Conservation (phyloP, 2,113 vertebrate species). For the Uropsilus gracilis region DNA sequence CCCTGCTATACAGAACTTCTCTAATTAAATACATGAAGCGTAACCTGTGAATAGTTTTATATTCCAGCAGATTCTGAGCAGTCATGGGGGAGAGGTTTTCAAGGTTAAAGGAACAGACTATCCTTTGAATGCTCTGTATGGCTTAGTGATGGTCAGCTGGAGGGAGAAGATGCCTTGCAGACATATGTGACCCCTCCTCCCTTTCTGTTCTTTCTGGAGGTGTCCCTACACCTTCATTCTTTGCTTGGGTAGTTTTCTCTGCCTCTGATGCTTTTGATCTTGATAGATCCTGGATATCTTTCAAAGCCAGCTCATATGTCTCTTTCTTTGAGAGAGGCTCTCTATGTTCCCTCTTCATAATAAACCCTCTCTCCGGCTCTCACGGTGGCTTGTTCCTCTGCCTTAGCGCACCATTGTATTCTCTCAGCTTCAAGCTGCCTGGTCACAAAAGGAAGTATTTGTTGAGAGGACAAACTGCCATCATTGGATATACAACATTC, state of each 20-base stretch:
- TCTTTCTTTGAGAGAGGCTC: neutral
- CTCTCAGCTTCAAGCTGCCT: neutral
- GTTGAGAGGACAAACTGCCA: neutral
- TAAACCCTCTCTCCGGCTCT: neutral
- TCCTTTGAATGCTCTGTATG: neutral
- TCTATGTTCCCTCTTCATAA: neutral
- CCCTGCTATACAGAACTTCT: neutral
- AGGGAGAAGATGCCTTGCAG: neutral
- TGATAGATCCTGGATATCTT: neutral
- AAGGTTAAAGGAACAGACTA: neutral
- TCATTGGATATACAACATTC: neutral
- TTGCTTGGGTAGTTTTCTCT: neutral
- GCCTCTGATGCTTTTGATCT: neutral
- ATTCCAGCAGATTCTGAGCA: neutral
- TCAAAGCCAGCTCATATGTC: neutral
- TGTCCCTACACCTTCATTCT: neutral
- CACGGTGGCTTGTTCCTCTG: neutral
- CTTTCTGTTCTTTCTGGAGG: neutral
- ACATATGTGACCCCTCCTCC: neutral
- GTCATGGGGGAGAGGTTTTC: neutral
- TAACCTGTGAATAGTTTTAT: neutral
- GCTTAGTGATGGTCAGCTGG: neutral
- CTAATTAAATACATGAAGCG: neutral
- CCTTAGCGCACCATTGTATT: neutral
- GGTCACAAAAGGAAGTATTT: neutral